These are phyloP conservation scores for Malacoraja senta DNA, from an alignment of 2,797 vertebrate genomes.

Conservation along the genomic window DNA sequence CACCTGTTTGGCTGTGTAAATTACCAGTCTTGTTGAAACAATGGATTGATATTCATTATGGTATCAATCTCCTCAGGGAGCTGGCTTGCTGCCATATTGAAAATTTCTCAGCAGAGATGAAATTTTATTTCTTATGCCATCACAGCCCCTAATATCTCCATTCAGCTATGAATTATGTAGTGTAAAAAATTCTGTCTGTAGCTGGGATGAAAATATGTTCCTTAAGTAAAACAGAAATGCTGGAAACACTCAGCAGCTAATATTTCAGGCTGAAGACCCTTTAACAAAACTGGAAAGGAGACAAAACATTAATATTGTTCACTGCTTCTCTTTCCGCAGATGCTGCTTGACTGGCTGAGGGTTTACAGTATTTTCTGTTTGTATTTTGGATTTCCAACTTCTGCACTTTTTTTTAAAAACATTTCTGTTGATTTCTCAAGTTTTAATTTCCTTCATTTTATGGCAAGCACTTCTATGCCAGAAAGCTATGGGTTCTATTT, in stretches of 20 bases:
- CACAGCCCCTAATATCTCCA: background rate
- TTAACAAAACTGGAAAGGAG: too few relatives aligned
- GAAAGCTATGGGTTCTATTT: background rate
- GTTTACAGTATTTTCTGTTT: too few relatives aligned
- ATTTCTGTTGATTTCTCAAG: background rate
- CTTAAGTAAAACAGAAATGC: too few relatives aligned
- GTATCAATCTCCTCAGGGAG: slow-evolving; percentile 16
- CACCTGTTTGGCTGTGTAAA: background rate
- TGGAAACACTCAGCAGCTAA: too few relatives aligned
- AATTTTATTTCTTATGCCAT: background rate
- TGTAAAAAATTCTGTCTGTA: background rate
- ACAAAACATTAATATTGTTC: too few relatives aligned
- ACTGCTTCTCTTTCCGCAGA: too few relatives aligned
- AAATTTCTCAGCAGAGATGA: background rate
- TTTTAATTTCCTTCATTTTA: background rate
- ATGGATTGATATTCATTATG: background rate
- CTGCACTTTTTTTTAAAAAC: too few relatives aligned
- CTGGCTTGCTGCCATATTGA: slow-evolving; percentile 6
- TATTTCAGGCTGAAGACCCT: too few relatives aligned
- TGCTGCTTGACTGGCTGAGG: too few relatives aligned
- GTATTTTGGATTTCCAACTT: too few relatives aligned
- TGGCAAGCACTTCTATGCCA: background rate
- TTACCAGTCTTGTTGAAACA: slow-evolving; percentile 15
- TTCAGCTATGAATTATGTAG: background rate
- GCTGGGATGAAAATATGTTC: background rate